Evolutionary conservation across 2,113 vertebrate genomes (phyloP).

Genomic region (Grallaria varia): DNA sequence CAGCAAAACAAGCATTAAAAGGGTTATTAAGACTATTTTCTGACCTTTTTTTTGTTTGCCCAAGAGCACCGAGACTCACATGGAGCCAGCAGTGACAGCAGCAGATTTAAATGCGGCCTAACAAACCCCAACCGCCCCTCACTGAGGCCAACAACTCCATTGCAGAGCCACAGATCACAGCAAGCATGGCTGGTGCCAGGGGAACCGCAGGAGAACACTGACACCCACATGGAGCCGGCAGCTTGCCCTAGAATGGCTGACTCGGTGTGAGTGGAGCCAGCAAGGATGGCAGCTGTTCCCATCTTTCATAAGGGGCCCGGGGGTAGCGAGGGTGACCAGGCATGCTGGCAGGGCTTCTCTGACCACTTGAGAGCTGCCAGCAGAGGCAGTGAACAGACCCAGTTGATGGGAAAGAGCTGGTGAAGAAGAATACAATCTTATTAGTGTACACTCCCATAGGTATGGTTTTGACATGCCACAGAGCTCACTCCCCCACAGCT

Average conservation of each 20-base stretch:
- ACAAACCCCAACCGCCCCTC: background rate
- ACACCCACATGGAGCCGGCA: background rate
- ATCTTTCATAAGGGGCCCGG: background rate
- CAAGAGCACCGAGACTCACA: fast-evolving
- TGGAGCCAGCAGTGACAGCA: fast-evolving
- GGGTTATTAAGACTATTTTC: background rate
- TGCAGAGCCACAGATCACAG: fast-evolving
- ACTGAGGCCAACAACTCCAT: background rate
- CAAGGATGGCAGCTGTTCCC: fast-evolving
- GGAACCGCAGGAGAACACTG: fast-evolving
- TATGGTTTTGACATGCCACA: background rate
- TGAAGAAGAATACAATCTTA: background rate
- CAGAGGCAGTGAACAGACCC: background rate
- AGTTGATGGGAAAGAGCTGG: background rate
- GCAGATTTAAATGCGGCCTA: fast-evolving
- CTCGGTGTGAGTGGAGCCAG: fast-evolving
- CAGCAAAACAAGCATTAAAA: background rate
- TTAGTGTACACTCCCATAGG: background rate
- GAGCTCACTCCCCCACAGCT: background rate
- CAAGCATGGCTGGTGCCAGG: background rate
- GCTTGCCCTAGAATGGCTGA: background rate
- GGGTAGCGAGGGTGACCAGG: fast-evolving
- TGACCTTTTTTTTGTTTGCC: background rate
- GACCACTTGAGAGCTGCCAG: background rate
- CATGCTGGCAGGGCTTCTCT: background rate